phyloP scores from a whole-genome alignment of 2,797 vertebrate species.

The Gephyroberyx darwinii region DNA sequence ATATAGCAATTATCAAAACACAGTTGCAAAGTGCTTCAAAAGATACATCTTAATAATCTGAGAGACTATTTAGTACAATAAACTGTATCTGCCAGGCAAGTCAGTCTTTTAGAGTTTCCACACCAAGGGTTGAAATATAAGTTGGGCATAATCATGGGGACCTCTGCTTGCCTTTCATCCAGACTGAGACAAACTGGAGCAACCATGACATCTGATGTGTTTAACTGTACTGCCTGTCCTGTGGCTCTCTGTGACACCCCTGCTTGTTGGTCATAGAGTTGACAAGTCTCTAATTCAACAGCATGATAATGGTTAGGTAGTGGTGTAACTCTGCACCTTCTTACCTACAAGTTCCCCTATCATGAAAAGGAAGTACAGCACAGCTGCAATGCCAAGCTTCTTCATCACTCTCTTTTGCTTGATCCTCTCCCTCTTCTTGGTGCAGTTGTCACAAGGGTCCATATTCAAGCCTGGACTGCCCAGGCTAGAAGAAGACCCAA shows the following conservation, averaged over 20 bases:
- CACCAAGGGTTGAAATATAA: not conserved
- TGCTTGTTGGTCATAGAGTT: not conserved
- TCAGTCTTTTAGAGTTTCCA: not conserved
- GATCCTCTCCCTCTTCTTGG: slow-evolving; percentile 78
- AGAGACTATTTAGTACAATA: not conserved
- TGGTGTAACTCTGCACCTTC: slow-evolving; percentile 21
- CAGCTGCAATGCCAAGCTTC: slow-evolving; percentile 84
- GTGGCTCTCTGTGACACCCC: not conserved
- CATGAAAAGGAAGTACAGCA: slow-evolving; percentile 95
- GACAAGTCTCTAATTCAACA: not conserved
- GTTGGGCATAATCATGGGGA: too few species aligned
- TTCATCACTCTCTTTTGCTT: slow-evolving; percentile 86
- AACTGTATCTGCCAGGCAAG: not conserved
- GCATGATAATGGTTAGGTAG: not conserved
- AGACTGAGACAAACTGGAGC: too few species aligned
- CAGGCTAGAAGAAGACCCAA: slow-evolving; percentile 76
- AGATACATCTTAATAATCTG: too few species aligned
- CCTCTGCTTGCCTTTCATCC: too few species aligned
- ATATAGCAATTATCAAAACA: too few species aligned
- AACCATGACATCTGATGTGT: too few species aligned
- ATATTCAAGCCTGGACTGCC: slow-evolving; percentile 70
- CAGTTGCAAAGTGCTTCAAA: too few species aligned
- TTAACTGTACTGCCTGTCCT: not conserved
- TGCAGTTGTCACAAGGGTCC: slow-evolving; percentile 88
- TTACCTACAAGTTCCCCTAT: slow-evolving; percentile 93